These are phyloP conservation scores for Mormoops blainvillei DNA, from an alignment of 2,113 vertebrate genomes.

Conservation along the genomic window DNA sequence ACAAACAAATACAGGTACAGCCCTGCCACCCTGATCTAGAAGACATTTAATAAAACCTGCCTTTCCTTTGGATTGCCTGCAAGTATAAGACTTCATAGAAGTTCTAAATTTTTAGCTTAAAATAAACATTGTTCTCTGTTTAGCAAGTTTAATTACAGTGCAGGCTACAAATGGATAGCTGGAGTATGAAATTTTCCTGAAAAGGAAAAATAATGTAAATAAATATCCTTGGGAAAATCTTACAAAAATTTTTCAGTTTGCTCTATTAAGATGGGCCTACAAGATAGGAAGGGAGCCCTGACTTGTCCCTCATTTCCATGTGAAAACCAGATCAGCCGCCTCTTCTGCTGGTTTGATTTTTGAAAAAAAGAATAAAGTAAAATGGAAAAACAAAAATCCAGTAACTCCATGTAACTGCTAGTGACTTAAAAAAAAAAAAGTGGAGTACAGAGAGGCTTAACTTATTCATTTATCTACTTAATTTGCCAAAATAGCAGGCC, in stretches of 20 bases:
- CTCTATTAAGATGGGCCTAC: not conserved
- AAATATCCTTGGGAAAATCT: not conserved
- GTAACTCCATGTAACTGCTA: not conserved
- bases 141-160: not conserved
- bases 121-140: not conserved
- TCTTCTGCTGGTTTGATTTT: slow-evolving; percentile 16
- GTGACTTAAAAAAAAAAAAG: not conserved
- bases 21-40: not conserved
- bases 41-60: not conserved
- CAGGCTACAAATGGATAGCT: not conserved
- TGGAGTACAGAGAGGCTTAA: not conserved
- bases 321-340: not conserved
- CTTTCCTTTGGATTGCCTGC: not conserved
- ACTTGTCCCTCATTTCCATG: not conserved
- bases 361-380: not conserved
- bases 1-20: not conserved
- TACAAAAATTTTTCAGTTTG: not conserved
- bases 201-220: slow-evolving; percentile 2
- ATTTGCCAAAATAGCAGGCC: slow-evolving; percentile 37
- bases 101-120: slow-evolving; percentile 26
- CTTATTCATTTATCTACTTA: slow-evolving; percentile 27
- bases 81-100: not conserved
- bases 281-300: not conserved
- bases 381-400: not conserved
- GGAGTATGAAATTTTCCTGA: not conserved